phyloP scores from a whole-genome alignment of 2,888 invertebrate species.

The Syrista parreyssii region DNA sequence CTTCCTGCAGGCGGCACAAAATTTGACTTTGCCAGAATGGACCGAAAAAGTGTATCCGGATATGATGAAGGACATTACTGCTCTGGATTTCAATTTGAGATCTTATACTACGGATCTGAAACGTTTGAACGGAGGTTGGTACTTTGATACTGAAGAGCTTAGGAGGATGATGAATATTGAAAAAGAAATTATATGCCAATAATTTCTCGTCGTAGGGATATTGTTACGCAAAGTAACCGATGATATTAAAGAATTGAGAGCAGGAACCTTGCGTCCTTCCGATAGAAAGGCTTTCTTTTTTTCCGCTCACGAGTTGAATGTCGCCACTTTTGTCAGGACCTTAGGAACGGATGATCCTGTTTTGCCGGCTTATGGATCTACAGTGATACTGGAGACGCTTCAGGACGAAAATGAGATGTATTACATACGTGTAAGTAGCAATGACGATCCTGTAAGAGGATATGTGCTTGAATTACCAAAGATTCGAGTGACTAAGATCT shows the following conservation, averaged over 20 bases:
- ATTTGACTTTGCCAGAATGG: slow-evolving; percentile 66
- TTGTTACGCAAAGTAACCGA: slow-evolving; percentile 52
- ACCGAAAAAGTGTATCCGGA: slow-evolving; percentile 60
- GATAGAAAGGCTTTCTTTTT: slow-evolving; percentile 54
- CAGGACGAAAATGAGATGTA: slow-evolving; percentile 45
- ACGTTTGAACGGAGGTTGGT: slow-evolving; percentile 63
- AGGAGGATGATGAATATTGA: neutral
- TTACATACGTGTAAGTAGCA: slow-evolving; percentile 45
- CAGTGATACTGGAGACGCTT: slow-evolving; percentile 55
- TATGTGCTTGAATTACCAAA: neutral
- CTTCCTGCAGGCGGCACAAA: slow-evolving; percentile 47
- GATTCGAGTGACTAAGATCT: neutral
- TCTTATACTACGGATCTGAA: slow-evolving; percentile 59
- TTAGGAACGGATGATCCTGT: slow-evolving; percentile 51
- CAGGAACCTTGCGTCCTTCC: slow-evolving; percentile 35
- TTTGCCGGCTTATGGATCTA: slow-evolving; percentile 53
- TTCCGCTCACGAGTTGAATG: slow-evolving; percentile 53
- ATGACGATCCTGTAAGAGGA: neutral
- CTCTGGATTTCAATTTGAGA: slow-evolving; percentile 61
- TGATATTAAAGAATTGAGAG: slow-evolving; percentile 42
- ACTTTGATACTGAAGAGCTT: neutral
- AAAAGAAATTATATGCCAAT: neutral
- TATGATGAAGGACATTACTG: slow-evolving; percentile 60
- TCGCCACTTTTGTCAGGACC: slow-evolving; percentile 47
- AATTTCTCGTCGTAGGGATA: slow-evolving; percentile 35